Evolutionary conservation across 2,888 invertebrate genomes (phyloP), one percentile per base, ranked within the genome.

Genomic region (Shargacucullia verbasci): DNA sequence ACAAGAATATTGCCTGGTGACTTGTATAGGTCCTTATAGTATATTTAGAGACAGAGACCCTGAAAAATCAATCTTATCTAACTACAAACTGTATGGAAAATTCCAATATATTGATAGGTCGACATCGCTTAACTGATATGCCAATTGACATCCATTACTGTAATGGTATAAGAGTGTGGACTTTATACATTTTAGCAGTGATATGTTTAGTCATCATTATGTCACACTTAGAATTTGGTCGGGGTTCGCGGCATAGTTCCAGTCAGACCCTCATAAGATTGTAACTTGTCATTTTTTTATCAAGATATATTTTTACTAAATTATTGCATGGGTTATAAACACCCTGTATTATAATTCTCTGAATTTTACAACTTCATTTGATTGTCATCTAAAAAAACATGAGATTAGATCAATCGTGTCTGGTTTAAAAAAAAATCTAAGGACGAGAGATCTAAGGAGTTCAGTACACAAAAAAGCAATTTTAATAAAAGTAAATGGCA

Each of bases 141-240:
- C 38, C 45, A 63, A 61, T 63, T 52, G 50, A 52, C 27, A 52
- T 47, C 34, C 46, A 57, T 47, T 50, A 50, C 31, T 47, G 29
- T 13, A 35, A 50, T 29, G n/a, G 34, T 29, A 50, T 57, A 27
- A 29, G 34, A 37, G 39, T 45, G 20, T 34, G 6, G 20, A 20
- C 20, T 33, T 34, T 46, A 13, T 47, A 38, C 34, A 52, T 48
- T 52, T 3, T 53, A 45, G 53, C 4, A 31, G 33, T 48, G 7
- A 48, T 45, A 9, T 29, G 29, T 31, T n/a, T 53, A 31, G 39
- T 27, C 2, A 29, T 29, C 7, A 29, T 29, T 29, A 9, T 29
- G 29, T 8, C 29, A 9, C 29, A 29, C 2, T 3, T 20, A 20
- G 20, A 20, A 20, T n/a, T n/a, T n/a, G n/a, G n/a, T 27, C 7